phyloP scores from a whole-genome alignment of 2,888 invertebrate genomes.

The Spialia ferax region DNA sequence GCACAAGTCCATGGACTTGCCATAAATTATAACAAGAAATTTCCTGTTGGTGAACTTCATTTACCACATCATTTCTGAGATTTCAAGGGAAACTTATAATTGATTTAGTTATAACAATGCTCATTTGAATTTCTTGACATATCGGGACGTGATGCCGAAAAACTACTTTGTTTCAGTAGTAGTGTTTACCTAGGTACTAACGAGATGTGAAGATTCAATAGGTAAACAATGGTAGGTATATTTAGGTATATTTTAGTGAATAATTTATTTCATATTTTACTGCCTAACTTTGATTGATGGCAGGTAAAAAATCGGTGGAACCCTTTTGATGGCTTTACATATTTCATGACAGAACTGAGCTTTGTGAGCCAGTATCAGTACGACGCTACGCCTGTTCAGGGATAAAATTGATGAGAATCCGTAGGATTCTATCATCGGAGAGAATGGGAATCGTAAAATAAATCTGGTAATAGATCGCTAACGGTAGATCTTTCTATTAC shows the following conservation, averaged over 20 bases:
- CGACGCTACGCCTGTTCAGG: slow-evolving; percentile 52
- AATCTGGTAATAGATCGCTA: slow-evolving; percentile 28
- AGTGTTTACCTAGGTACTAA: background rate
- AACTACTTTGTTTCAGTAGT: no score
- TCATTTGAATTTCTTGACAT: no score
- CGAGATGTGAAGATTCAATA: background rate
- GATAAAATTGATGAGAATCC: slow-evolving; percentile 53
- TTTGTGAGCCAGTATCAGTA: slow-evolving; percentile 63
- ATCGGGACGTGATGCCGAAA: no score
- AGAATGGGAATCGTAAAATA: slow-evolving; percentile 45
- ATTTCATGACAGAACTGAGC: slow-evolving; percentile 65
- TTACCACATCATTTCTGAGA: no score
- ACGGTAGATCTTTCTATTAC: slow-evolving; percentile 17
- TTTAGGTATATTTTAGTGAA: background rate
- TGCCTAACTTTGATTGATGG: slow-evolving; percentile 48
- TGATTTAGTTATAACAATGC: no score
- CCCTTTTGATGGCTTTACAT: slow-evolving; percentile 70
- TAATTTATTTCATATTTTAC: slow-evolving; percentile 12
- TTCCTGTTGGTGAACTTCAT: no score
- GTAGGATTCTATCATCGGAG: slow-evolving; percentile 50
- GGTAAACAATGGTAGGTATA: no score
- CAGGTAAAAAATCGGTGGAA: slow-evolving; percentile 46
- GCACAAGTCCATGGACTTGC: no score
- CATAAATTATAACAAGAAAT: no score
- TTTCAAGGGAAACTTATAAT: no score